Base-by-base conservation (phyloP, 1,140 invertebrate genomes). In the Heliconius hermathena region DNA sequence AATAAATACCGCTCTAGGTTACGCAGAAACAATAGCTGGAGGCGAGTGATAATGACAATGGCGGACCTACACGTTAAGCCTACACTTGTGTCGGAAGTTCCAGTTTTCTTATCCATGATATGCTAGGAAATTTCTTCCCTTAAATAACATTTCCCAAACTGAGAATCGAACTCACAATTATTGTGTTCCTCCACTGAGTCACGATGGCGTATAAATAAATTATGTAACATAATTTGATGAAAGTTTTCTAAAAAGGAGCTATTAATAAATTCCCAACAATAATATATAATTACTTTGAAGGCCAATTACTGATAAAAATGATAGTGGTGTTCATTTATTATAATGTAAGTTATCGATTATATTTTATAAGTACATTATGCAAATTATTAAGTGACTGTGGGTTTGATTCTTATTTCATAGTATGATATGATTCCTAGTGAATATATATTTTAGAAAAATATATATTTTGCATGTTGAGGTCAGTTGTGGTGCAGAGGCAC, bases 231-330 rank as follows among this genome's bases (percentile, higher is more conserved):
- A 60, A 60, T 66, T 29, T 66, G 22, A 66, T 66, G 60, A 66
- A 33, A 76, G n/a, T 66, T 54, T 52, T 74, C 49, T 74, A 49
- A 75, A 49, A 49, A 79, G 29, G 29, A 75, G 72, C 71, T 71
- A 75, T 79, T 79, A 74, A 79, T 54, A 16, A 33, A 71, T 79
- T 38, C 33, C 22, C 66, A 75, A 79, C 66, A 79, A 79, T 79
- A 79, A 54, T 57, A 38, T 75, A 71, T 79, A 79, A 79, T 75
- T 79, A 79, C 71, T 41, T 72, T 74, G 66, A 70, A 79, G 54
- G 72, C 73, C 77, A 79, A 74, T 79, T 79, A 79, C 38, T 46
- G 26, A 75, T 70, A 57, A 75, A 75, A 79, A 71, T 46, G 6
- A 46, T 80, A 76, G 79, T 57, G 79, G 70, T 76, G 79, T 18